phyloP scores from a whole-genome alignment of 2,113 vertebrate genomes.

The Microtus ochrogaster region DNA sequence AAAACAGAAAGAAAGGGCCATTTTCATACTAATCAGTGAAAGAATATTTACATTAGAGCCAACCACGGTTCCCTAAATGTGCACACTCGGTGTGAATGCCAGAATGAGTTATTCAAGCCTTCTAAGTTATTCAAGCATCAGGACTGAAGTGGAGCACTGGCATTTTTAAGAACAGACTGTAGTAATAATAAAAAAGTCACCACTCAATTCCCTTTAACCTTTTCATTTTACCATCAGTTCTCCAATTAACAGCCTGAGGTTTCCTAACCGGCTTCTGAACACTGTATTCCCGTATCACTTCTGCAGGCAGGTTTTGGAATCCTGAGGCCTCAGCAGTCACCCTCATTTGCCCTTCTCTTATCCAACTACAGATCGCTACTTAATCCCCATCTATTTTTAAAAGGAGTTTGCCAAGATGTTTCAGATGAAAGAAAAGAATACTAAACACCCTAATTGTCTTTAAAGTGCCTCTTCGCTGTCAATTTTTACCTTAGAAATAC shows the following conservation, averaged over 20 bases:
- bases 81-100: neutral
- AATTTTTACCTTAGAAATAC: neutral
- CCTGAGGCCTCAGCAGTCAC: constrained; percentile 40
- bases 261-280: constrained; percentile 12
- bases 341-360: constrained; percentile 52
- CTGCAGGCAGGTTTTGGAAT: constrained; percentile 16
- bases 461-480: neutral
- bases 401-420: constrained; percentile 36
- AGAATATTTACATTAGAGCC: constrained; percentile 61
- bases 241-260: constrained; percentile 45
- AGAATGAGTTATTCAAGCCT: constrained; percentile 45
- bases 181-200: constrained; percentile 19
- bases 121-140: constrained; percentile 21
- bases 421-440: constrained; percentile 64
- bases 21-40: constrained; percentile 65
- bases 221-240: constrained; percentile 13
- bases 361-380: neutral
- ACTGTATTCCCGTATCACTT: constrained; percentile 31
- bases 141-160: neutral
- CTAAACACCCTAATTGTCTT: constrained; percentile 58
- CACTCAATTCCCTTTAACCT: constrained; percentile 54
- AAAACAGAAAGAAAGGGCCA: constrained; percentile 38
- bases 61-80: neutral
- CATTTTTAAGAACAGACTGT: constrained; percentile 44
- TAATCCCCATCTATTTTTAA: constrained; percentile 73